Percentiles rank a stretch among this genome's conserved stretches.
Evolutionary conservation across 2,888 invertebrate genomes (phyloP).

Genomic region (Conistra vaccinii): DNA sequence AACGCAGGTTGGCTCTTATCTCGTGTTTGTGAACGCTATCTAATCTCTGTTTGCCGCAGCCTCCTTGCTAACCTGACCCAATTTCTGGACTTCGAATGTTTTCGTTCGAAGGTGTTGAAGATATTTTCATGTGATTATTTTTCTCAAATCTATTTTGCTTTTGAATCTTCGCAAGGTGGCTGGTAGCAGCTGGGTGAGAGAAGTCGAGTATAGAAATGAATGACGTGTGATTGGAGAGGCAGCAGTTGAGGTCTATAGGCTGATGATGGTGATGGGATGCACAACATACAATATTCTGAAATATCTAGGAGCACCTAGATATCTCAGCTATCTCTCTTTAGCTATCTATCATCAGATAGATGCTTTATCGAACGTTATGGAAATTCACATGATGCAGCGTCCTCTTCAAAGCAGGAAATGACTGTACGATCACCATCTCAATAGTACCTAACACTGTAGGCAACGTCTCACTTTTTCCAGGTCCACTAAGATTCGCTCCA

Average conservation of each 20-base stretch:
- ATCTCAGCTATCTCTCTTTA: no score
- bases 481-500: background rate
- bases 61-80: constrained; percentile 84
- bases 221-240: background rate
- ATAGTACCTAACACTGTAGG: background rate
- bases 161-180: background rate
- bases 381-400: background rate
- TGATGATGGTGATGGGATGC: background rate
- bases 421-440: background rate
- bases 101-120: constrained; percentile 50
- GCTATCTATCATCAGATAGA: background rate
- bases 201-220: background rate
- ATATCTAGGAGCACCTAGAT: background rate
- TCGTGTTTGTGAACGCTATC: constrained; percentile 83
- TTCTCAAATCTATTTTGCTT: background rate
- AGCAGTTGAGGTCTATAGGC: background rate
- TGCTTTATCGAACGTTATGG: background rate
- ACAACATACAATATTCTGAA: background rate
- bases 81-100: constrained; percentile 74
- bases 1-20: constrained; percentile 67
- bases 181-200: background rate
- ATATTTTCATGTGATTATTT: constrained; percentile 26
- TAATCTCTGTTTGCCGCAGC: constrained; percentile 86
- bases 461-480: background rate
- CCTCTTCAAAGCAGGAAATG: background rate